A percentile compares a stretch with the other conserved stretches of the same genome.
Conservation (phyloP, 2,113 vertebrate genomes). For the Platysteira castanea region DNA sequence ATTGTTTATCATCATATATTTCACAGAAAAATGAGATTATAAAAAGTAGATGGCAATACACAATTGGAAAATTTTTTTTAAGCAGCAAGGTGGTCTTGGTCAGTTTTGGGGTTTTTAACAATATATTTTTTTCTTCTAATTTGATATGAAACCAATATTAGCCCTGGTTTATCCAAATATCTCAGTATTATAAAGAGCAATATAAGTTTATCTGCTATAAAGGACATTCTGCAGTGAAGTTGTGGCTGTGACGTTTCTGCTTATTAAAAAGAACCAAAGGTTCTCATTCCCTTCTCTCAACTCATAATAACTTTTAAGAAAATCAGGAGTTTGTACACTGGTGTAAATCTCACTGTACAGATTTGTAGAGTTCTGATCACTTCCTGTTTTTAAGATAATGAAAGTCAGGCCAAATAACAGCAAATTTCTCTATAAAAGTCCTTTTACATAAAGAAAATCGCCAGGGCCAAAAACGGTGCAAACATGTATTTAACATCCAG, state of each 20-base stretch:
- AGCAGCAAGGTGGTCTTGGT: background rate
- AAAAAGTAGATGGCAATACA: background rate
- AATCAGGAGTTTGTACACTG: background rate
- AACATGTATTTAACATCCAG: background rate
- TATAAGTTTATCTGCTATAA: background rate
- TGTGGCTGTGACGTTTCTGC: background rate
- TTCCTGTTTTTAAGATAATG: background rate
- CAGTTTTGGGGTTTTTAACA: background rate
- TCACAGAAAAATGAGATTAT: background rate
- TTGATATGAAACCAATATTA: background rate
- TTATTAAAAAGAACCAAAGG: background rate
- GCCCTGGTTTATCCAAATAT: background rate
- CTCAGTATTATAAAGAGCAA: background rate
- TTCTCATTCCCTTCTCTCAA: background rate
- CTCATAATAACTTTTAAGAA: background rate
- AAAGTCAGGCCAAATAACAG: background rate
- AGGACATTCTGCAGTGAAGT: background rate
- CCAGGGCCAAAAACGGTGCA: fast-evolving
- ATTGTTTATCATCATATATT: background rate
- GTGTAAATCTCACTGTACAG: background rate
- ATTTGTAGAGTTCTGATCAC: background rate
- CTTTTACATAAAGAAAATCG: background rate
- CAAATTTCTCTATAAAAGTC: background rate
- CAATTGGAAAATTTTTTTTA: background rate
- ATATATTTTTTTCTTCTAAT: background rate